Base-by-base conservation (phyloP, 2,888 invertebrate species). In the Sycophila texana region DNA sequence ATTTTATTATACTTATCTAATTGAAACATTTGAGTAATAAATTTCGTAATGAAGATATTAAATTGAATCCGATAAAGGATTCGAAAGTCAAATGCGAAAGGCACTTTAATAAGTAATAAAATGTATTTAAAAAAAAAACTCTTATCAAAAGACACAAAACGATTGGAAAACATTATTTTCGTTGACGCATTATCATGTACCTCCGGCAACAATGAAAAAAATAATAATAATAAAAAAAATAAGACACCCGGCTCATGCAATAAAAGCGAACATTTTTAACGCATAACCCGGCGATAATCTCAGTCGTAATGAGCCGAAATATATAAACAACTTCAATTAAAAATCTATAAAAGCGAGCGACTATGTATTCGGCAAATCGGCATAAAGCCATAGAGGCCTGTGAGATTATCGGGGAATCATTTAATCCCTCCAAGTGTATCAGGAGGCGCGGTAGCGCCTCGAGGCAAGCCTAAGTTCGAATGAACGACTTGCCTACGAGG, bases 261-360 rank as follows among this genome's bases (percentile, higher is more conserved):
- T 77, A 77, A 77, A 72, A 51, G 16, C 57, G 16, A 66, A 47
- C 49, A 71, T 72, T 77, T 72, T 65, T 22, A 72, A 47, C 73
- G 63, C 63, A 60, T 57, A 60, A 51, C 26, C 51, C 30, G 30
- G 53, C 3, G 18, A 22, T 67, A 67, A 74, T 51, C 60, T 66
- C 30, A 20, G 16, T 14, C 22, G 47, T 71, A 77, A 65, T 58
- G 77, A 77, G 47, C n/a, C 58, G 39, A 65, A 66, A 72, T 72
- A 77, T 66, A 72, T 71, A 71, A 66, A 57, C 16, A 55, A 22
- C 26, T 22, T 30, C 73, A 74, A 74, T 78, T 74, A 78, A 78
- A 74, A 78, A 78, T 78, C 68, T 51, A 78, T 78, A 74, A 78
- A 73, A 67, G 70, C 14, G 47, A 57, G 22, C 10, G 18, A 57